Base-by-base conservation (phyloP, 2,888 invertebrate species). In the Drosophila greeni region DNA sequence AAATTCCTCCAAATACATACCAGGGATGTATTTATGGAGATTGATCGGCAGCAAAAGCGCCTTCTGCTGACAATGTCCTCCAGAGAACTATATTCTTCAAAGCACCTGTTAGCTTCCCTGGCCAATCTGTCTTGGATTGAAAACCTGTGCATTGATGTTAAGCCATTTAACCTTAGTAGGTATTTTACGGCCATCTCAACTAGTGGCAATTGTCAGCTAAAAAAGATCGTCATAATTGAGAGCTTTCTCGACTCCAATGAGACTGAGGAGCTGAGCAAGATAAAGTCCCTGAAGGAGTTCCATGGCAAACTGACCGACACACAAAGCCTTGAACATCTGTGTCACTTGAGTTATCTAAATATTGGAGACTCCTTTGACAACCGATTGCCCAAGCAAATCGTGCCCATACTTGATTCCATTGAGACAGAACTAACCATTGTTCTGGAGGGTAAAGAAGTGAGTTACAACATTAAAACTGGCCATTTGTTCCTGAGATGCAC, bases 191-290 rank as follows among this genome's bases (percentile, higher is more conserved):
- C 18, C 0, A 9, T 54, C 5, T 18, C 42, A n/a, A 26, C 2
- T 7, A 58, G n/a, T n/a, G 9, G 7, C 4, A n/a, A 18, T 9
- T 20, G 29, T 5, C 14, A 18, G 11, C 33, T 52, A 0, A 26
- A 14, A 3, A 29, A 42, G 18, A 4, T 58, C 3, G 0, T 0
- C 4, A 20, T 58, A 7, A 1, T 2, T 0, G 26, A 11, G 12
- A 18, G 42, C 3, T 29, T 7, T 18, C 12, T 58, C 26, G 42
- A 53, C 5, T 18, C 26, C 5, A 20, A 16, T 29, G 58, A 58
- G 42, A 42, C 58, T 2, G 12, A 20, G 20, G 58, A 54, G n/a
- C 18, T 58, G n/a, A n/a, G 9, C 7, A 53, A 54, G 3, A 16
- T 58, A n/a, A 26, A 18, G n/a, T 29, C 54, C 14, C 26, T 54